Conservation (phyloP, 2,113 vertebrate genomes). For the Neolamprologus kungweensis region DNA sequence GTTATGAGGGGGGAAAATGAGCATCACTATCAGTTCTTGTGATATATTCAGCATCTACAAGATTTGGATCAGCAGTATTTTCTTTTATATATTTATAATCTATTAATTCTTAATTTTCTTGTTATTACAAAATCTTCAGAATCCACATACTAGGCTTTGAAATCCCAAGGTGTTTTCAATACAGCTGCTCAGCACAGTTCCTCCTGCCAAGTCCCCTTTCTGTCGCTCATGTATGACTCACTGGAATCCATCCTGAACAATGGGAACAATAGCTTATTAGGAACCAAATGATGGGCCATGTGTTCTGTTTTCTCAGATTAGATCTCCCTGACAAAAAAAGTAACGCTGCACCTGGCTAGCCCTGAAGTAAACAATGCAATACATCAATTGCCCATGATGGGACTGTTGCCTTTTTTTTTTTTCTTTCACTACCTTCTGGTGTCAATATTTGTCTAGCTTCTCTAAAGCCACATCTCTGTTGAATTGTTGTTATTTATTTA, state of each 20-base stretch:
- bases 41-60: neutral
- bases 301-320: constrained; percentile 7
- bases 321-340: neutral
- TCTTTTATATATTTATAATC: neutral
- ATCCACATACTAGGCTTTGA: neutral
- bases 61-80: neutral
- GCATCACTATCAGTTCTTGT: neutral
- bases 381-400: neutral
- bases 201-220: neutral
- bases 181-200: neutral
- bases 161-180: neutral
- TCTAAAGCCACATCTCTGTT: neutral
- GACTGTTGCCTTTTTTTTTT: neutral
- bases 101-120: neutral
- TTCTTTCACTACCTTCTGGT: neutral
- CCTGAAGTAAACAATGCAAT: constrained; percentile 15
- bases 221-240: neutral
- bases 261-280: constrained; percentile 17
- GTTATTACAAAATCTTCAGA: neutral
- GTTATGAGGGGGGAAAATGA: fast-evolving
- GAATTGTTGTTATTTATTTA: neutral
- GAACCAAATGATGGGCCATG: neutral
- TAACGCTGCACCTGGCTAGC: neutral
- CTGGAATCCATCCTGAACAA: neutral
- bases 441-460: neutral